phyloP scores from a whole-genome alignment of 1,140 invertebrate species.

The Drosophila tani region DNA sequence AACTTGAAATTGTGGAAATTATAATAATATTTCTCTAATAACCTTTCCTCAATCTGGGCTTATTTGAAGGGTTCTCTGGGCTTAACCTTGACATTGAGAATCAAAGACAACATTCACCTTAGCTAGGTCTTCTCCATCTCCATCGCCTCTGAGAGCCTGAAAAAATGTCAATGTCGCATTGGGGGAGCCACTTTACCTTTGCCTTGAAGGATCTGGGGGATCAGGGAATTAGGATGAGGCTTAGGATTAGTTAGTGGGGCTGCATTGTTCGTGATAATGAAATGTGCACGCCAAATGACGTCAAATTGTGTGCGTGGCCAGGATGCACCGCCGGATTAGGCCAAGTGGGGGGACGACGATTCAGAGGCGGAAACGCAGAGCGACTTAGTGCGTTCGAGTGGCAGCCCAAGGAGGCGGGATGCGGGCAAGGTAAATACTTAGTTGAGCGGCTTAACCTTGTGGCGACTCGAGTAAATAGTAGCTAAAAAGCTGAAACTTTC shows the following conservation, averaged over 20 bases:
- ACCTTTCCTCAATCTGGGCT: background rate
- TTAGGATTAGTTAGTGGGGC: constrained; percentile 41
- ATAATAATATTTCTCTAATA: background rate
- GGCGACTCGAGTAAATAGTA: constrained; percentile 69
- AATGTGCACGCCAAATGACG: constrained; percentile 62
- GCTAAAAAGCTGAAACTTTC: constrained; percentile 29
- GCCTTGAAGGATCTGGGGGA: constrained; percentile 42
- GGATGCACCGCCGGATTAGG: constrained; percentile 33
- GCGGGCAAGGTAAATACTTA: constrained; percentile 64
- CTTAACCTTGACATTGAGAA: constrained; percentile 19
- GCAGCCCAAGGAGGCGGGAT: constrained; percentile 16
- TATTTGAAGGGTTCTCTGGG: background rate
- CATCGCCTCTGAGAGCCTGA: constrained; percentile 23
- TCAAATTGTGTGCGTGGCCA: constrained; percentile 62
- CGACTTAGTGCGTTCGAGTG: constrained; percentile 70
- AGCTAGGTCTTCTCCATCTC: background rate
- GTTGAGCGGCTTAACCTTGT: constrained; percentile 74
- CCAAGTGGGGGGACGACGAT: constrained; percentile 1
- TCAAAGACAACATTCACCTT: constrained; percentile 16
- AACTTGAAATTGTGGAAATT: background rate
- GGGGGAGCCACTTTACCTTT: constrained; percentile 49
- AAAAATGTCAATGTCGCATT: constrained; percentile 61
- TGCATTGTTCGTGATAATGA: constrained; percentile 58
- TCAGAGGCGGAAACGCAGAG: constrained; percentile 19
- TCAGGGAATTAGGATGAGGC: constrained; percentile 21